Conservation (phyloP, 2,888 invertebrate species). For the Linnaemya tessellans region DNA sequence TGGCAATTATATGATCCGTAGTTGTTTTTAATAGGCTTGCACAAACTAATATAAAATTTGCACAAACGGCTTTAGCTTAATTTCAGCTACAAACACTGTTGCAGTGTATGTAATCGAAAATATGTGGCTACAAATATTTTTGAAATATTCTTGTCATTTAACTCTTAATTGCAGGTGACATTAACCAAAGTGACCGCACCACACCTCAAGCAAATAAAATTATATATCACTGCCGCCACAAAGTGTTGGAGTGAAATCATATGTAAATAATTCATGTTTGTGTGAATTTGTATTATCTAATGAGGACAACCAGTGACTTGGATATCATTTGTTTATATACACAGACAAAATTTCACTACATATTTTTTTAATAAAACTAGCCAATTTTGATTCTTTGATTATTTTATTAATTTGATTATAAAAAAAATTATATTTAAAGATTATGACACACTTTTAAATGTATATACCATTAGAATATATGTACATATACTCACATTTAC, state of each 20-base stretch:
- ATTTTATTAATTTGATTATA: too few relatives aligned
- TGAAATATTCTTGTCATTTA: conserved; percentile 19
- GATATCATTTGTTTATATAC: conserved; percentile 16
- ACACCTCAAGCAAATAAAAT: conserved; percentile 62
- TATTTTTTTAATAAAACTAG: not conserved
- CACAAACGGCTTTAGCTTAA: too few relatives aligned
- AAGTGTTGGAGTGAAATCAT: conserved; percentile 45
- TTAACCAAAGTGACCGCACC: conserved; percentile 60
- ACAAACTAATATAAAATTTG: too few relatives aligned
- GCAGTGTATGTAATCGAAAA: conserved; percentile 30
- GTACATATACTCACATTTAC: too few relatives aligned
- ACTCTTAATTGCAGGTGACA: conserved; percentile 61
- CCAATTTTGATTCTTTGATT: too few relatives aligned
- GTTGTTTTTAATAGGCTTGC: too few relatives aligned
- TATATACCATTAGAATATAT: too few relatives aligned
- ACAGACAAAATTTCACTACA: conserved; percentile 11
- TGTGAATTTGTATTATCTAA: conserved; percentile 28
- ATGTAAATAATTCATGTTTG: conserved; percentile 13
- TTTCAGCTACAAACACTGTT: too few relatives aligned
- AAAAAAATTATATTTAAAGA: too few relatives aligned
- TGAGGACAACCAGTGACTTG: conserved; percentile 58
- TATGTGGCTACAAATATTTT: conserved; percentile 26
- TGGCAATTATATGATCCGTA: too few relatives aligned
- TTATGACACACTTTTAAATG: too few relatives aligned
- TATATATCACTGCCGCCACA: conserved; percentile 60